Base-by-base conservation (phyloP, 2,797 vertebrate genomes). In the Eidolon dupreanum region DNA sequence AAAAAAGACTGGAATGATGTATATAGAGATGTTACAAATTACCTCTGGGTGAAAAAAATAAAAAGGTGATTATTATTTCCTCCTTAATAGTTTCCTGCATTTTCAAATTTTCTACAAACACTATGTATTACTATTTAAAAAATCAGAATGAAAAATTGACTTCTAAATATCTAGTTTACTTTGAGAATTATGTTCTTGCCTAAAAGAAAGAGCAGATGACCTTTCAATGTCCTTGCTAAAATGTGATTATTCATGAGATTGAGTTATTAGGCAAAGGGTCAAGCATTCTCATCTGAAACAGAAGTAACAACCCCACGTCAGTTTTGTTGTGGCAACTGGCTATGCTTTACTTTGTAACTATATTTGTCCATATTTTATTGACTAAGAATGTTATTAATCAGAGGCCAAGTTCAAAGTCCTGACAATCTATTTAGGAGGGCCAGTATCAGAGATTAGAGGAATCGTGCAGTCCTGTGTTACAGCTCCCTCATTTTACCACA, bases 81-180 rank as follows among this genome's bases (percentile, higher is more conserved):
- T 78, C 51, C 11, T 90, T 89, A 61, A 53, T 5, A 55, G 22
- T 79, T 86, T 74, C 28, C 66, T 85, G 16, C 10, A 82, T 66
- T 82, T 93, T 73, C 38, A 73, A n/a, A 65, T 77, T 92, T 85
- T 90, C 57, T 73, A 5, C n/a, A 84, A 82, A 94, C 51, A 17
- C 38, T 38, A 33, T 55, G 38, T 36, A 57, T 68, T 94, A 31
- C 24, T 74, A 8, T 85, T 81, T 82, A 53, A 11, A 75, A 93
- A 89, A 78, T 68, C 41, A 51, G 70, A 93, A 38, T 79, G 31
- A 79, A 95, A 78, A 46, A 66, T 8, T 28, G 41, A 75, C 41
- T 95, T 88, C 38, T n/a, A 65, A 84, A 68, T 83, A 24, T 61
- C 38, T 31, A 5, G 13, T 53, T 93, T 84, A 12, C 46, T 79